phyloP scores from a whole-genome alignment of 2,888 invertebrate genomes.

The Cosmia pyralina region DNA sequence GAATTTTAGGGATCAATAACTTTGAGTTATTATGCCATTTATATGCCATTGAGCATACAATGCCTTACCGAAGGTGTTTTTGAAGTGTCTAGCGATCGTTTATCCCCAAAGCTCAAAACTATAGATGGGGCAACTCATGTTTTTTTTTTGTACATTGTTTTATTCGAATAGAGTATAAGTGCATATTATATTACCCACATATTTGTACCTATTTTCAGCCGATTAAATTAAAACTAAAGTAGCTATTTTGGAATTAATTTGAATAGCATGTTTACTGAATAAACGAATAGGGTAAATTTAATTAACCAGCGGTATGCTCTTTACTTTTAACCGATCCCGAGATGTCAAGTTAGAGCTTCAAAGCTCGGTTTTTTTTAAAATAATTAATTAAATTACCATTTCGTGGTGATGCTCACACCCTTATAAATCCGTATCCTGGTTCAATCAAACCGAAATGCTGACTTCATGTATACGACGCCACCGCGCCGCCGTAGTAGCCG shows the following conservation, averaged over 20 bases:
- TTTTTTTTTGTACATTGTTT: background rate
- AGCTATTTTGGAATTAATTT: background rate
- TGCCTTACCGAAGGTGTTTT: background rate
- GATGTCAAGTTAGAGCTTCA: background rate
- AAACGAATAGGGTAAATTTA: slow-evolving; percentile 9
- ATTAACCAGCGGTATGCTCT: background rate
- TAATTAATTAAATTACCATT: slow-evolving; percentile 25
- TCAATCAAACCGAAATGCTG: slow-evolving; percentile 27
- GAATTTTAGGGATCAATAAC: slow-evolving; percentile 15
- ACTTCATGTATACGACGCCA: too few relatives aligned
- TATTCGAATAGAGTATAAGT: background rate
- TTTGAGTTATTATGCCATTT: background rate
- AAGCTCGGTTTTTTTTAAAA: slow-evolving; percentile 5
- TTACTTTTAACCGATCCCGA: slow-evolving; percentile 10
- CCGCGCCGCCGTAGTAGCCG: too few relatives aligned
- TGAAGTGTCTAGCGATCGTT: background rate
- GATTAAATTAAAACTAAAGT: background rate
- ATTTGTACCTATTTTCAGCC: background rate
- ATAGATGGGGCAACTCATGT: background rate
- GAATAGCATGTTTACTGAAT: background rate
- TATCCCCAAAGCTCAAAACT: background rate
- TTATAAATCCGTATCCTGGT: slow-evolving; percentile 28
- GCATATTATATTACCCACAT: background rate
- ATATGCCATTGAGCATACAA: background rate
- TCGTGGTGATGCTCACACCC: slow-evolving; percentile 1